Evolutionary conservation across 2,113 vertebrate species (phyloP).

Genomic region (Vicugna pacos): DNA sequence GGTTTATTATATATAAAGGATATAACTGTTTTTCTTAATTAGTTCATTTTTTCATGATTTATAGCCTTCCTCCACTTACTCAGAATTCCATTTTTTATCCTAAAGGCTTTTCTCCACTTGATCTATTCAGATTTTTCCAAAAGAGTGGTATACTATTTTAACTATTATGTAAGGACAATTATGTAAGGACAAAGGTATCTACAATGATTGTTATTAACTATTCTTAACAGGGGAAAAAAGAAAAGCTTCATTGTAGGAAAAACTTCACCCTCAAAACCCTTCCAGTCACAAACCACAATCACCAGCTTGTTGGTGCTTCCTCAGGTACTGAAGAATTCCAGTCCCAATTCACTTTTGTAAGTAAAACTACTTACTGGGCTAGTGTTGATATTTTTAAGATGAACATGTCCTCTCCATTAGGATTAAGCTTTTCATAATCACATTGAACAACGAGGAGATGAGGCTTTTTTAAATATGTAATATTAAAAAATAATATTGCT

Average conservation of each 20-base stretch:
- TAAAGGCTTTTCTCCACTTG: not conserved
- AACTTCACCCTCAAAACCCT: slow-evolving; percentile 72
- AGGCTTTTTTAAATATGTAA: not conserved
- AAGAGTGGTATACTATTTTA: not conserved
- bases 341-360: slow-evolving; percentile 80
- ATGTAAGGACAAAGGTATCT: not conserved
- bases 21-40: not conserved
- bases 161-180: not conserved
- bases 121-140: slow-evolving; percentile 28
- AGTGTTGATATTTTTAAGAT: slow-evolving; percentile 41
- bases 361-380: slow-evolving; percentile 62
- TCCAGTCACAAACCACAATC: slow-evolving; percentile 61
- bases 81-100: slow-evolving; percentile 7
- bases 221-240: slow-evolving; percentile 76
- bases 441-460: not conserved
- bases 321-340: slow-evolving; percentile 74
- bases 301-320: slow-evolving; percentile 58
- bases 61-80: not conserved
- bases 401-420: not conserved
- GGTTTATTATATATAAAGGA: not conserved
- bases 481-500: slow-evolving; percentile 9
- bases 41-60: slow-evolving; percentile 36
- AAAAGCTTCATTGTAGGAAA: slow-evolving; percentile 75
- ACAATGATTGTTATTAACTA: slow-evolving; percentile 65
- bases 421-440: not conserved